Percentiles rank a stretch among this genome's conserved stretches.
phyloP scores from a whole-genome alignment of 2,113 vertebrate species.

The Alces alces region DNA sequence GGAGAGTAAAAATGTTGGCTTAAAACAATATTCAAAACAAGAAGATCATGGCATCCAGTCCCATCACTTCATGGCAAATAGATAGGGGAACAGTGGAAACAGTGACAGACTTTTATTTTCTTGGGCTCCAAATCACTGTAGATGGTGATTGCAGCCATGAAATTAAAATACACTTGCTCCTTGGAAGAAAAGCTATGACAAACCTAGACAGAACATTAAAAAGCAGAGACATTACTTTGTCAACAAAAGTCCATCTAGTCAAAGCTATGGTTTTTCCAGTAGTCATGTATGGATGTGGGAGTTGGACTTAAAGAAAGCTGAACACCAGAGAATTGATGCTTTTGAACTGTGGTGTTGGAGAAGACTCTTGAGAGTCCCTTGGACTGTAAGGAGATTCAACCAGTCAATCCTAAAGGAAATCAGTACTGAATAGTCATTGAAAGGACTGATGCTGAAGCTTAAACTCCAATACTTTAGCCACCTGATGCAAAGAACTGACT shows the following conservation, averaged over 20 bases:
- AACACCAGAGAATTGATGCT: not conserved
- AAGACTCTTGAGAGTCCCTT: not conserved
- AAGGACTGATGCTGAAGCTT: not conserved
- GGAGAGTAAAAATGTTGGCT: not conserved
- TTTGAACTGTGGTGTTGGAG: not conserved
- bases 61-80: not conserved
- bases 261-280: not conserved
- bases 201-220: not conserved
- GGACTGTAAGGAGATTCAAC: not conserved
- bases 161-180: not conserved
- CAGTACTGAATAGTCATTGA: not conserved
- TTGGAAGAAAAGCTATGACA: not conserved
- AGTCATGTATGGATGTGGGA: not conserved
- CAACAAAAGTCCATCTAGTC: not conserved
- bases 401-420: not conserved
- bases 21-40: not conserved
- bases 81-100: not conserved
- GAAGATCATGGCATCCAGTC: not conserved
- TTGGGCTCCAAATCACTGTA: not conserved
- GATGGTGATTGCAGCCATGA: not conserved
- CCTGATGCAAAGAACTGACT: not conserved
- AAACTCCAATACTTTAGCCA: not conserved
- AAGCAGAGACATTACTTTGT: not conserved
- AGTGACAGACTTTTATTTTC: not conserved
- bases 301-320: not conserved